Base-by-base conservation (phyloP, 2,113 vertebrate genomes). In the Pithys albifrons region DNA sequence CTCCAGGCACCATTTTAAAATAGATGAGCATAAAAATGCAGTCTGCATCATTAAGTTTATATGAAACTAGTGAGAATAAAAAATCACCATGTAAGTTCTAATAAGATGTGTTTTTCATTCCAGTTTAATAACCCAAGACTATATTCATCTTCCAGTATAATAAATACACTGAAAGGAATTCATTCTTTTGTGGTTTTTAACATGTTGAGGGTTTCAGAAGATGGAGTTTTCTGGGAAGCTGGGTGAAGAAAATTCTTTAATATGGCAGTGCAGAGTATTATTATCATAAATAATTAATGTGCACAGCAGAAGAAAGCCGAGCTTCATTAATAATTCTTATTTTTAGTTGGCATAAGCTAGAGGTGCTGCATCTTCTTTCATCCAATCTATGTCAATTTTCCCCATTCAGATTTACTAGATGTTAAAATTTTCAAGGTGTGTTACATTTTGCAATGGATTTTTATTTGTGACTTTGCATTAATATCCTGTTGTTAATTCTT, bases 71-170 rank as follows among this genome's bases (percentile, higher is more conserved):
- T 98, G 98, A 98, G 98, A 98, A 98, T 98, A 98, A 98, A 98
- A 98, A 98, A 98, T 98, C 98, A 98, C 98, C 97, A 98, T 98
- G 98, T 98, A 98, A 98, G 98, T 98, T 98, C 98, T 98, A 98
- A 98, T 98, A 98, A 98, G 98, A 98, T 98, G 98, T 98, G 98
- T 98, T 98, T 98, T 98, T 98, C 98, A 98, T 98, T 98, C 98
- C 98, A 98, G 98, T 98, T 98, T 98, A 98, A 98, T 98, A 98
- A 98, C 98, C 98, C 98, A 98, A 98, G 98, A 98, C 98, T 98
- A 98, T 98, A 98, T 98, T 98, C 98, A 98, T 98, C 98, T 98
- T 98, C 97, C 94, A 95, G 96, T 97, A 98, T 98, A 98, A 98
- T 98, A 98, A 98, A 98, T 98, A 98, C 91, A 98, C 95, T 75